Percentiles rank a stretch among this genome's conserved stretches.
phyloP scores from a whole-genome alignment of 2,113 vertebrate species.

The Fulmarus glacialis region DNA sequence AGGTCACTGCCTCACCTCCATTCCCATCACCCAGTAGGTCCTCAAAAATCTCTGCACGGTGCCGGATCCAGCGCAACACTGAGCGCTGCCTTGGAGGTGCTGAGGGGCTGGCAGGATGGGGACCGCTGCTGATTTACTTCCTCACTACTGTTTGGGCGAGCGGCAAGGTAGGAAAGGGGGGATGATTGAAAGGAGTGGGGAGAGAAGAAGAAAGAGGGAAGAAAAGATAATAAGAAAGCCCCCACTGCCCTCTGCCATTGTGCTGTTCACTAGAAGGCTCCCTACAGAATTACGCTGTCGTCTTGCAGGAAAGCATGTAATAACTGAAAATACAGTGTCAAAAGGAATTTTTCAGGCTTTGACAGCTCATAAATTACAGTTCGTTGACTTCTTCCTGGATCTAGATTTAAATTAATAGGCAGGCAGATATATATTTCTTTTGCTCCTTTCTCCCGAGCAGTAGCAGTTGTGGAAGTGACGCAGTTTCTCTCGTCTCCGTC shows the following conservation, averaged over 20 bases:
- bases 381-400: slow-evolving; percentile 75
- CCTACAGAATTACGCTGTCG: slow-evolving; percentile 70
- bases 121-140: background rate
- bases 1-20: background rate
- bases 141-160: background rate
- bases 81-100: background rate
- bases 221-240: slow-evolving; percentile 67
- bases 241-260: slow-evolving; percentile 65
- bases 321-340: slow-evolving; percentile 79
- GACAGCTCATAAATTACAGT: slow-evolving; percentile 81
- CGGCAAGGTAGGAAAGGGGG: background rate
- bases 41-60: background rate
- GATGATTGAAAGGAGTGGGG: slow-evolving; percentile 47
- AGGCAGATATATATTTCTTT: slow-evolving; percentile 73
- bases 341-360: slow-evolving; percentile 79
- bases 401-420: slow-evolving; percentile 78
- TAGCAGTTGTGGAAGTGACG: slow-evolving; percentile 31
- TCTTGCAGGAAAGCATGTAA: slow-evolving; percentile 74
- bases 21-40: background rate
- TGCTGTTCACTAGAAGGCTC: slow-evolving; percentile 62
- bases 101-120: background rate
- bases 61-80: fast-evolving
- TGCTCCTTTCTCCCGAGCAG: slow-evolving; percentile 25
- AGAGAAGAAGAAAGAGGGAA: slow-evolving; percentile 18
- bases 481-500: fast-evolving